phyloP scores from a whole-genome alignment of 1,140 invertebrate species.

The Pantala flavescens region DNA sequence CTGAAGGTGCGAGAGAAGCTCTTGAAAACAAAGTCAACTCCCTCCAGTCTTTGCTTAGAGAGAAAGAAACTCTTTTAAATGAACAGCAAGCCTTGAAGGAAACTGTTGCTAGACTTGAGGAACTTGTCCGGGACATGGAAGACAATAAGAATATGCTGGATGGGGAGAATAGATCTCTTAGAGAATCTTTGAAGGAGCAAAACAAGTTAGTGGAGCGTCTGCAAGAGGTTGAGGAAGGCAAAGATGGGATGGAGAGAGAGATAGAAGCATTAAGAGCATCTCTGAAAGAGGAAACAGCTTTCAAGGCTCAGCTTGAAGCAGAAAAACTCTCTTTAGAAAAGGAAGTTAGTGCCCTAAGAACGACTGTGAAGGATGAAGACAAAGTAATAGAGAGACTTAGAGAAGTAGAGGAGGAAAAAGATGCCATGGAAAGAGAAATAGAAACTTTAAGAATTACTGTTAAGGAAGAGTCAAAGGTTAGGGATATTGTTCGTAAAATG shows the following conservation, averaged over 20 bases:
- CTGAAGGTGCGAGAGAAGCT: not conserved
- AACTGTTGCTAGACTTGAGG: not conserved
- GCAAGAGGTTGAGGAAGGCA: not conserved
- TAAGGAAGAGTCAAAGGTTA: not conserved
- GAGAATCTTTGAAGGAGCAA: not conserved
- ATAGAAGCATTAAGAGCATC: not conserved
- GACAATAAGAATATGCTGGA: not conserved
- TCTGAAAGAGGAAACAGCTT: not conserved
- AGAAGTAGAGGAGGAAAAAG: slow-evolving; percentile 7
- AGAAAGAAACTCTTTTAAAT: not conserved
- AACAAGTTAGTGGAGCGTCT: not conserved
- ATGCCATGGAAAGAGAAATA: not conserved
- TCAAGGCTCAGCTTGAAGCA: not conserved
- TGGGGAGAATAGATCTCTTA: not conserved
- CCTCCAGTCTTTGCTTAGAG: not conserved
- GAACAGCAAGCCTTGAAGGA: not conserved
- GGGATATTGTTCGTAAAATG: not conserved
- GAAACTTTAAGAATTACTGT: not conserved
- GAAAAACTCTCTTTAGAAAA: not conserved
- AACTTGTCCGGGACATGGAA: not conserved
- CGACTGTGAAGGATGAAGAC: not conserved
- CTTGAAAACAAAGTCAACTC: not conserved
- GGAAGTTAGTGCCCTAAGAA: not conserved
- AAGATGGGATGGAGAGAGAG: slow-evolving; percentile 8
- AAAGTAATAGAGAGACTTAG: not conserved